These are phyloP conservation scores for Oligia fasciuncula DNA, from an alignment of 2,888 invertebrate genomes.

Conservation along the genomic window DNA sequence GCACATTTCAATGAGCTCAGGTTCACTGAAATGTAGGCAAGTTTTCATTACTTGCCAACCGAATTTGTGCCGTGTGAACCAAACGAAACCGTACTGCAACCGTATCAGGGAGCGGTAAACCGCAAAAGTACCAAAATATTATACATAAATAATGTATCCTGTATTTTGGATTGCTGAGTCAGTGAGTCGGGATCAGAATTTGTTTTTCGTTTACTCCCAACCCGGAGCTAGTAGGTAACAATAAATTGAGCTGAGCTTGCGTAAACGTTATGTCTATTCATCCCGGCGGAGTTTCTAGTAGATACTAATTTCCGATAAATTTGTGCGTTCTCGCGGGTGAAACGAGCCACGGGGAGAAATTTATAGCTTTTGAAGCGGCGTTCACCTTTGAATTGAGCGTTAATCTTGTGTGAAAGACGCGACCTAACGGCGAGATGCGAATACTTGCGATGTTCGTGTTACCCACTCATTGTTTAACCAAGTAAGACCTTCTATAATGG, in stretches of 20 bases:
- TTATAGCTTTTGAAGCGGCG: constrained; percentile 86
- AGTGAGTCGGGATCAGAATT: constrained; percentile 34
- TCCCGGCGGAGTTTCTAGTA: constrained; percentile 77
- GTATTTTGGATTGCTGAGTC: constrained; percentile 46
- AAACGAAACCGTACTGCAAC: constrained; percentile 23
- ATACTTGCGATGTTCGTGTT: constrained; percentile 70
- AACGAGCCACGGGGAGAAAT: constrained; percentile 84
- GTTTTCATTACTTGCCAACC: constrained; percentile 37
- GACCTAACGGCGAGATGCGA: constrained; percentile 75
- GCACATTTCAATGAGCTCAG: constrained; percentile 33
- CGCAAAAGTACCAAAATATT: constrained; percentile 44
- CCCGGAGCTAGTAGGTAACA: constrained; percentile 39
- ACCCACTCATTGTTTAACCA: constrained; percentile 58
- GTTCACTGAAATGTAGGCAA: constrained; percentile 18
- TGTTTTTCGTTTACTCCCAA: constrained; percentile 45
- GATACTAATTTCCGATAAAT: constrained; percentile 88
- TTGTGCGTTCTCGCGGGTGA: constrained; percentile 85
- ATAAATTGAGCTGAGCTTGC: constrained; percentile 66
- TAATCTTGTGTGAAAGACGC: constrained; percentile 88
- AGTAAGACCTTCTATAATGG: constrained; percentile 35
- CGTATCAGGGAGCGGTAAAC: constrained; percentile 35
- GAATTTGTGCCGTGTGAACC: constrained; percentile 24
- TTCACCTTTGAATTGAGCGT: constrained; percentile 88
- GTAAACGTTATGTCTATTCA: constrained; percentile 71
- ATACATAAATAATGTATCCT: constrained; percentile 36